Percentiles rank a stretch among this genome's conserved stretches.
Conservation (phyloP, 2,888 invertebrate genomes). For the Ecdyonurus torrentis region DNA sequence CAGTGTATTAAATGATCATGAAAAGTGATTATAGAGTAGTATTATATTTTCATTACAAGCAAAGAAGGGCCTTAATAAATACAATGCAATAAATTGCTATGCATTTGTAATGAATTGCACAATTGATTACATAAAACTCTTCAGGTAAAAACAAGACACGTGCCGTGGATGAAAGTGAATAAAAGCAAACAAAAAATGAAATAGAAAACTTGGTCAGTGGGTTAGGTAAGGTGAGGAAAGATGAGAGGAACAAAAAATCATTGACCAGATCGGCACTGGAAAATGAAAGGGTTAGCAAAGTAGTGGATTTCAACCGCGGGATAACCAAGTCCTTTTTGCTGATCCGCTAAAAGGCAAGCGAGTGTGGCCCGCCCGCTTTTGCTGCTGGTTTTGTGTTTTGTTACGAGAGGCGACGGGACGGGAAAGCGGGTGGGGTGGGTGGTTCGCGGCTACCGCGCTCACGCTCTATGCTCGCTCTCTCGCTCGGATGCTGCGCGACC, state of each 20-base stretch:
- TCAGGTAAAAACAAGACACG: not conserved
- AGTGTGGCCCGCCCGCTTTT: not conserved
- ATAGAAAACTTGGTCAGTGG: too few relatives aligned
- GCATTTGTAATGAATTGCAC: too few relatives aligned
- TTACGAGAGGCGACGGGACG: not conserved
- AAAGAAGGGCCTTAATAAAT: too few relatives aligned
- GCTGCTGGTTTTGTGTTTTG: not conserved
- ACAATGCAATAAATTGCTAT: too few relatives aligned
- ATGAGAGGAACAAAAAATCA: too few relatives aligned
- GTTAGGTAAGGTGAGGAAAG: not conserved
- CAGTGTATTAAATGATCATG: too few relatives aligned
- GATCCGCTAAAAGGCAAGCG: not conserved
- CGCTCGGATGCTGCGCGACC: slow-evolving; percentile 14
- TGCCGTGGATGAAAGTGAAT: too few relatives aligned
- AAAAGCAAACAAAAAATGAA: too few relatives aligned
- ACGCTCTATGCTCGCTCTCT: slow-evolving; percentile 9
- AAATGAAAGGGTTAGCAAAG: not conserved
- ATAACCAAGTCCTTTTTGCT: not conserved
- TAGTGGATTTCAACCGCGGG: not conserved
- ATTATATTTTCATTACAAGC: too few relatives aligned
- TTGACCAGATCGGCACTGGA: not conserved
- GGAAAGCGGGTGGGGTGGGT: not conserved
- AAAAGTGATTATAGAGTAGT: too few relatives aligned
- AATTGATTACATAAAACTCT: too few relatives aligned
- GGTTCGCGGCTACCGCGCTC: not conserved